A percentile compares a stretch with the other conserved stretches of the same genome.
Conservation (phyloP, 2,113 vertebrate genomes). For the Dolichallabes microphthalmus region DNA sequence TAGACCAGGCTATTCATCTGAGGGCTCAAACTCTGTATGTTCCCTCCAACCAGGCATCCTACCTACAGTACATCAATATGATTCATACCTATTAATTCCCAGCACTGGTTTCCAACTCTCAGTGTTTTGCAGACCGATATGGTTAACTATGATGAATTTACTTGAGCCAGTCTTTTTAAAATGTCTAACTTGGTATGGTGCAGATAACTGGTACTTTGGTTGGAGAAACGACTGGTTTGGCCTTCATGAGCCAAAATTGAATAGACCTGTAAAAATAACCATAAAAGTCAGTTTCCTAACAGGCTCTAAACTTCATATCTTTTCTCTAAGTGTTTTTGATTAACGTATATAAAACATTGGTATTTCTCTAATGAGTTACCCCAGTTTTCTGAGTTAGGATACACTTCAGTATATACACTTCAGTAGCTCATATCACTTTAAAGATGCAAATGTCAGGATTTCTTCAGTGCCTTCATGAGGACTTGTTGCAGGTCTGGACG, state of each 20-base stretch:
- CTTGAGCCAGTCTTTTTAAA: too few relatives aligned
- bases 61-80: too few relatives aligned
- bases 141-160: too few relatives aligned
- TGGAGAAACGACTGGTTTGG: conserved; percentile 20
- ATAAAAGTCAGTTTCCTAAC: not conserved
- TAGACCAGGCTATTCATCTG: conserved; percentile 20
- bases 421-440: too few relatives aligned
- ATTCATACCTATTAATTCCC: too few relatives aligned
- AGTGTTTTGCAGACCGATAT: too few relatives aligned
- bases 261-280: not conserved
- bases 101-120: too few relatives aligned
- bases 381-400: too few relatives aligned
- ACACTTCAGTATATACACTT: too few relatives aligned
- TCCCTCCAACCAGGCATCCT: conserved; percentile 22
- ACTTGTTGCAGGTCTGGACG: conserved; percentile 59
- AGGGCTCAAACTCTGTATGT: not conserved
- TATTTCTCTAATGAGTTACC: too few relatives aligned
- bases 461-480: conserved; percentile 23
- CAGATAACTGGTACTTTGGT: not conserved
- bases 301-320: not conserved
- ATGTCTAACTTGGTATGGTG: not conserved
- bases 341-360: too few relatives aligned
- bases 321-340: too few relatives aligned
- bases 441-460: not conserved
- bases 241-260: conserved; percentile 3